Evolutionary conservation across 2,113 vertebrate genomes (phyloP).

Genomic region (Semicossyphus pulcher): DNA sequence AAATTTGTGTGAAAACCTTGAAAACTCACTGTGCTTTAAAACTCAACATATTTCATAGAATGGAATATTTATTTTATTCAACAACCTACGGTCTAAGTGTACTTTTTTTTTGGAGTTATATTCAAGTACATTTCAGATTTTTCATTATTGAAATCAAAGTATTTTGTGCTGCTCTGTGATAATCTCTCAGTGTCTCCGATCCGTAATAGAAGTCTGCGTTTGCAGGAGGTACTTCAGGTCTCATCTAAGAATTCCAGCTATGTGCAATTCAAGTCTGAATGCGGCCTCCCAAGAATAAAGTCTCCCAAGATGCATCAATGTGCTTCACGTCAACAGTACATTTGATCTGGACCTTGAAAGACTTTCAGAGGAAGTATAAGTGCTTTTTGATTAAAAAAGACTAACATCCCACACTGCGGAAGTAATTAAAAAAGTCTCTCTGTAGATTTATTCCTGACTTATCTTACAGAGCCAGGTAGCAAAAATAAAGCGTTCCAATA

Average conservation of each 20-base stretch:
- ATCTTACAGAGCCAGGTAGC: background rate
- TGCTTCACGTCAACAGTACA: background rate
- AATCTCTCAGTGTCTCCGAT: background rate
- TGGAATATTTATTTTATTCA: too few species aligned
- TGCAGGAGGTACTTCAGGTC: background rate
- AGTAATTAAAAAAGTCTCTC: slow-evolving; percentile 15
- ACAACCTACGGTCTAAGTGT: too few species aligned
- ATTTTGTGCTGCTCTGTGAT: too few species aligned
- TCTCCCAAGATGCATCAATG: background rate
- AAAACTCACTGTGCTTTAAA: too few species aligned
- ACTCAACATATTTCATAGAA: too few species aligned
- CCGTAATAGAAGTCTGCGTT: background rate
- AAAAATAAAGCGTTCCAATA: background rate
- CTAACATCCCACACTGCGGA: slow-evolving; percentile 3
- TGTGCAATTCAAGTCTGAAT: slow-evolving; percentile 2
- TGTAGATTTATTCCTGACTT: slow-evolving; percentile 10
- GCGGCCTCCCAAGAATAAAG: slow-evolving; percentile 12
- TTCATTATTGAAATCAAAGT: too few species aligned
- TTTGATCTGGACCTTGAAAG: slow-evolving; percentile 19
- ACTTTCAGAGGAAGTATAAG: background rate
- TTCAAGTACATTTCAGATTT: too few species aligned
- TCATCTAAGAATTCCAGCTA: slow-evolving; percentile 1
- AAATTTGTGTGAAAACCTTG: background rate
- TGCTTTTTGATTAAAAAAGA: slow-evolving; percentile 1
- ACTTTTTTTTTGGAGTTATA: too few species aligned